Percentiles rank a stretch among this genome's conserved stretches.
These are phyloP conservation scores for Mesodorylaimus sp. DNA, from an alignment of 2,888 invertebrate species.

Conservation along the genomic window DNA sequence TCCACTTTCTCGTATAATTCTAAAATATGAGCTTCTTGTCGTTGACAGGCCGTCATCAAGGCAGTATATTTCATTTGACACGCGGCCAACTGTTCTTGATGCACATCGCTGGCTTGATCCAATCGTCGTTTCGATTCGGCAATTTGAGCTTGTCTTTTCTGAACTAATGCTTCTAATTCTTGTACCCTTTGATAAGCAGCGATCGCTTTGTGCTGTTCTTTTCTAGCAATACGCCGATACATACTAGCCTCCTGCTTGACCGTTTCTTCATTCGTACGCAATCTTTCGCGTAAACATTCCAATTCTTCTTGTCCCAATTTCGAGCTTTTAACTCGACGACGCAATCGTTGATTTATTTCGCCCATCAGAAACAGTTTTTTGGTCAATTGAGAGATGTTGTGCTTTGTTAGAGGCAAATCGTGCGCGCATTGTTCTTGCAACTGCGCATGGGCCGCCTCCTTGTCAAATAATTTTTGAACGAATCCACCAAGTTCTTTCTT, in stretches of 20 bases:
- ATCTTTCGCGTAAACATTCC: too few relatives aligned
- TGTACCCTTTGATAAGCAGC: neutral
- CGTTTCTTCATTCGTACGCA: neutral
- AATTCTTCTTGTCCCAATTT: too few relatives aligned
- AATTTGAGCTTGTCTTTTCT: neutral
- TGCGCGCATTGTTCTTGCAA: too few relatives aligned
- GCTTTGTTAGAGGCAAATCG: too few relatives aligned
- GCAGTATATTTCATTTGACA: neutral
- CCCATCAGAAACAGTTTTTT: neutral
- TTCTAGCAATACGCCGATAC: too few relatives aligned
- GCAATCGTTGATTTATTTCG: neutral
- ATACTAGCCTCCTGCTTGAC: too few relatives aligned
- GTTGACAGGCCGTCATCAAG: constrained; percentile 3
- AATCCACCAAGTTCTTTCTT: too few relatives aligned
- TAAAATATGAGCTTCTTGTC: constrained; percentile 1
- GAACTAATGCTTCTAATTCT: neutral
- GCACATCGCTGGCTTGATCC: neutral
- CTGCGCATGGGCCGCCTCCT: too few relatives aligned
- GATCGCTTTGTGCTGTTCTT: neutral
- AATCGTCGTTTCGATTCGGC: neutral
- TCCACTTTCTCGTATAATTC: neutral
- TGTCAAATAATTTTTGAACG: too few relatives aligned
- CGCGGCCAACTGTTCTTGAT: neutral
- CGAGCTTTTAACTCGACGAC: too few relatives aligned
- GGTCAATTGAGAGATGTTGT: too few relatives aligned